Base-by-base conservation (phyloP, 2,888 invertebrate genomes). In the Anthoptus insignis region DNA sequence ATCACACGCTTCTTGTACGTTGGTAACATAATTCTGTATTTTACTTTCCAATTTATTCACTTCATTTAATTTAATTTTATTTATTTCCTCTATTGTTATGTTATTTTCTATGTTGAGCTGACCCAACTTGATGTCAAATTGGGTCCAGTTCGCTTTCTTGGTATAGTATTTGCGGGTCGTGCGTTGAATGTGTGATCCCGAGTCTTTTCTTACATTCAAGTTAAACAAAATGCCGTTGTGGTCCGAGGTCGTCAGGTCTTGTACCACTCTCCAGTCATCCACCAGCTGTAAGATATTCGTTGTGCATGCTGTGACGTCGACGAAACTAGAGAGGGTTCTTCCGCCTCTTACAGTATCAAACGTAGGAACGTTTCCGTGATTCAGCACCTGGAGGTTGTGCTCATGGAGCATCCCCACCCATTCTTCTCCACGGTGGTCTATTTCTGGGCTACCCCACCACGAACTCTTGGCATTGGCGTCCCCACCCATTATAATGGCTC, bases 261-360 rank as follows among this genome's bases (percentile, higher is more conserved):
- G 34, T 1, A 52, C 47, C 0, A 69, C 64, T 4, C 21, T 60
- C 65, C 69, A 69, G 6, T 58, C 57, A 3, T 45, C 27, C 0
- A 64, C 24, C 9, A 9, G 14, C 1, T 9, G n/a, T 8, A 69
- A 39, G 24, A 67, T 5, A 9, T 56, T 24, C 27, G 9, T 8
- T 0, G 63, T 27, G 53, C 69, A 69, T 1, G 49, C 65, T 2
- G 69, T 69, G 2, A 69, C 37, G 53, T 69, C 69, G 1, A 69
- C 65, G 5, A 21, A 22, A 53, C 68, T 68, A 0, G 34, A 27
- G 4, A n/a, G n/a, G 22, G 24, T 1, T 14, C 22, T 49, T 2
- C 13, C 6, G n/a, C 49, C 49, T 11, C 49, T 22, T 3, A 49
- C 14, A 6, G 49, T 49, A 7, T 49, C 49, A 9, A 49, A 49